A percentile compares a stretch with the other conserved stretches of the same genome.
Evolutionary conservation across 2,888 invertebrate genomes (phyloP).

Genomic region (Nineta flava): DNA sequence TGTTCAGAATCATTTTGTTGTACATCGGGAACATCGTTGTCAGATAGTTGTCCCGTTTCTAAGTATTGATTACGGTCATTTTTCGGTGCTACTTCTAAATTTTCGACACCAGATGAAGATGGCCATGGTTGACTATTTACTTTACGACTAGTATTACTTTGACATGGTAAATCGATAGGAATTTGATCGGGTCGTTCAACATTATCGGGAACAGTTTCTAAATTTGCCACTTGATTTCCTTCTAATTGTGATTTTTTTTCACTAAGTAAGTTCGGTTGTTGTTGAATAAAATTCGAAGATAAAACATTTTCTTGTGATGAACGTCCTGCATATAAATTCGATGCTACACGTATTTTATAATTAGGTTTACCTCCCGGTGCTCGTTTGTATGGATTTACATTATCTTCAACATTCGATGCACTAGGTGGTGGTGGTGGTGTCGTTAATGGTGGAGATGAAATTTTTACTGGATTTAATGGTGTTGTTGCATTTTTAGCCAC

Average conservation of each 20-base stretch:
- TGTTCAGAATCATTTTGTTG: constrained; percentile 21
- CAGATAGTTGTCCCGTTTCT: constrained; percentile 58
- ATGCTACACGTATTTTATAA: not conserved
- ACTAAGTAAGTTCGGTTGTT: not conserved
- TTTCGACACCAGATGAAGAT: constrained; percentile 22
- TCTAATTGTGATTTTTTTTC: constrained; percentile 16
- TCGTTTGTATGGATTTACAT: not conserved
- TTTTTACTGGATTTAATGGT: constrained; percentile 14
- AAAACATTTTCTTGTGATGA: constrained; percentile 15
- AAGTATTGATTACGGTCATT: constrained; percentile 61
- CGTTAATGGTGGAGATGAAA: constrained; percentile 16
- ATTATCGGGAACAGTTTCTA: constrained; percentile 51
- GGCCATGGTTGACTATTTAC: constrained; percentile 10
- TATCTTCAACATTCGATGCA: not conserved
- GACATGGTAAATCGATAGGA: constrained; percentile 13
- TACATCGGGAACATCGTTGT: constrained; percentile 26
- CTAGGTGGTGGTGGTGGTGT: constrained; percentile 8
- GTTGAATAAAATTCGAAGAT: too few relatives aligned
- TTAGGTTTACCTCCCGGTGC: not conserved
- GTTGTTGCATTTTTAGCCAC: constrained; percentile 21
- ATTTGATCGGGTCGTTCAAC: constrained; percentile 43
- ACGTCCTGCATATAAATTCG: not conserved
- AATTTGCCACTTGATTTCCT: constrained; percentile 36
- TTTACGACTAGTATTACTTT: not conserved
- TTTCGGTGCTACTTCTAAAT: constrained; percentile 44